Evolutionary conservation across 2,113 vertebrate genomes (phyloP).

Genomic region (Takifugu bimaculatus): DNA sequence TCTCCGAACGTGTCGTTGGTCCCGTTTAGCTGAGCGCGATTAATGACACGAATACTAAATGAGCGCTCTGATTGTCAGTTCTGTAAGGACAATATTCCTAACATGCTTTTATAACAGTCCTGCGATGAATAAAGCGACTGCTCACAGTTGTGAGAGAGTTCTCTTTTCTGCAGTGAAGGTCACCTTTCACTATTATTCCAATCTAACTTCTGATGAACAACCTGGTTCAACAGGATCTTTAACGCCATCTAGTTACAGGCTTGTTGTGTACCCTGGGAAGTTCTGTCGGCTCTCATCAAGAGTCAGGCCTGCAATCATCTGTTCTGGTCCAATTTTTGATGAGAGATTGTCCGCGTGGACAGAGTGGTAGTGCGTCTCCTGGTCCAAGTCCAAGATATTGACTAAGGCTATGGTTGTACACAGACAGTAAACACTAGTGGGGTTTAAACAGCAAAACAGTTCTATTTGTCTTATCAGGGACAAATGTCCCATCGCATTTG

Average conservation of each 20-base stretch:
- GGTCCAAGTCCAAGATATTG: no score
- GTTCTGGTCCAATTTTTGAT: conserved; percentile 48
- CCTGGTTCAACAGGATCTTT: conserved; percentile 51
- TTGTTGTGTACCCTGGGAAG: conserved; percentile 58
- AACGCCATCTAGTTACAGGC: conserved; percentile 63
- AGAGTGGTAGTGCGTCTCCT: no score
- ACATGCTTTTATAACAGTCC: conserved; percentile 2
- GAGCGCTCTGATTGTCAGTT: conserved; percentile 56
- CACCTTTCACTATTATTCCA: conserved; percentile 33
- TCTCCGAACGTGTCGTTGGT: conserved; percentile 46
- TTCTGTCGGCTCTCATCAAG: conserved; percentile 46
- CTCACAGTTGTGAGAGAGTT: conserved; percentile 12
- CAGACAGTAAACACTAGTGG: no score
- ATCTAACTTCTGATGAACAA: conserved; percentile 50
- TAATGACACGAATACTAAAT: conserved; percentile 63
- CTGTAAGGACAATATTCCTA: conserved; percentile 6
- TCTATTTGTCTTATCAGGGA: no score
- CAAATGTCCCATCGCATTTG: no score
- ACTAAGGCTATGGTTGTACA: no score
- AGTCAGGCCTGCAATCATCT: conserved; percentile 52
- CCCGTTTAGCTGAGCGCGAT: conserved; percentile 52
- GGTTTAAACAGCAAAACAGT: no score
- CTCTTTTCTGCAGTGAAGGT: conserved; percentile 25
- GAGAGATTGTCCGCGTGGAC: conserved; percentile 16
- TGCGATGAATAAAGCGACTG: background rate